These are phyloP conservation scores for Himalopsyche phryganea DNA, from an alignment of 1,140 invertebrate genomes.

Conservation along the genomic window DNA sequence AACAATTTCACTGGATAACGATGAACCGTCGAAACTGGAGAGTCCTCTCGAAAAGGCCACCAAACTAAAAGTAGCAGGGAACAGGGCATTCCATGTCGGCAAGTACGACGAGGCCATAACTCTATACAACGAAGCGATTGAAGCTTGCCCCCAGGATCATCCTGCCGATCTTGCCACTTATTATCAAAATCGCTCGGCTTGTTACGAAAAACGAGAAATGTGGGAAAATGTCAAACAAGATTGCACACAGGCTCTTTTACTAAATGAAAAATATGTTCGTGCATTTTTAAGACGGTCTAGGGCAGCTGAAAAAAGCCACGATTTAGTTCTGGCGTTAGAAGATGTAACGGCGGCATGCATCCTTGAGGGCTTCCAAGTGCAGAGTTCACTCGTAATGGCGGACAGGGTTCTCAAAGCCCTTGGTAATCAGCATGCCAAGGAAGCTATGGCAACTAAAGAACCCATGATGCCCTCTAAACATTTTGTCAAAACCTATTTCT, in stretches of 20 bases:
- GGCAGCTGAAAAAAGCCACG: conserved; percentile 73
- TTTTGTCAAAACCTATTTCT: conserved; percentile 81
- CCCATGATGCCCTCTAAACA: conserved; percentile 77
- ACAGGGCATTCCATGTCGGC: conserved; percentile 78
- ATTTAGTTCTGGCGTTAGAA: conserved; percentile 78
- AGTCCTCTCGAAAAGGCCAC: conserved; percentile 68
- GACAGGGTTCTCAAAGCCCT: conserved; percentile 82
- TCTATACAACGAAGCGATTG: conserved; percentile 86
- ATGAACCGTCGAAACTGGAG: conserved; percentile 43
- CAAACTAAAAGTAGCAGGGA: conserved; percentile 81
- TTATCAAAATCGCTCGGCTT: conserved; percentile 94
- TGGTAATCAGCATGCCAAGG: conserved; percentile 67
- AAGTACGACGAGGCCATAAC: conserved; percentile 86
- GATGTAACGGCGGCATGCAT: conserved; percentile 91
- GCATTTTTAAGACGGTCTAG: conserved; percentile 80
- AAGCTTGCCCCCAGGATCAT: conserved; percentile 73
- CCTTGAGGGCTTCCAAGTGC: conserved; percentile 82
- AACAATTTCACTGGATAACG: conserved; percentile 53
- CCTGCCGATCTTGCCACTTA: conserved; percentile 78
- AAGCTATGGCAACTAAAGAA: conserved; percentile 64
- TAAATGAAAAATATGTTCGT: conserved; percentile 87
- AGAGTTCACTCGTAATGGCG: conserved; percentile 71
- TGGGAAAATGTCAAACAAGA: conserved; percentile 81
- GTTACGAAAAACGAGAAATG: conserved; percentile 89
- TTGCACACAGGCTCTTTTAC: conserved; percentile 78